Evolutionary conservation across 2,113 vertebrate genomes (phyloP), one percentile per base, ranked within the genome.

Genomic region (Genyomyrus donnyi): DNA sequence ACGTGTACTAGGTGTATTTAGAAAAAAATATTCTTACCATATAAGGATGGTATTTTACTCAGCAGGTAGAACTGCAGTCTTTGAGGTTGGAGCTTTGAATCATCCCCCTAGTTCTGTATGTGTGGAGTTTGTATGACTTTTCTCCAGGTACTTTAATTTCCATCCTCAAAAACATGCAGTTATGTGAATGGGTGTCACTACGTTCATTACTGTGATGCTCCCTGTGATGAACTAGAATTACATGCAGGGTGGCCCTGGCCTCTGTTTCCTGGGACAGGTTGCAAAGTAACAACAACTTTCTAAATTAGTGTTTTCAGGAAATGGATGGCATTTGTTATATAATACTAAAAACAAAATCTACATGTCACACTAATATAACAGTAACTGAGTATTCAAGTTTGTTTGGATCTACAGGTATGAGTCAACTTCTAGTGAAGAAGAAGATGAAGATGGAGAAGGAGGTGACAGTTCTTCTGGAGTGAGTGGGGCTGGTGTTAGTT

Each of bases 361-460:
- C 19, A n/a, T 39, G 15, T 21, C 15, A 2, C 74, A 19, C 13
- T 80, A 42, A 80, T 39, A 42, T 39, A 80, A 8, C 74, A 42
- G 74, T 80, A 80, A 39, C 39, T 42, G 39, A 17, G 17, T 80
- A 13, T 77, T 77, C 35, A 85, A 45, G 39, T 42, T 85, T 39
- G 19, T 83, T 89, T 15, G 62, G 0, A 86, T 48, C 70, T 56
- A 11, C 93, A 99, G 98, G 93, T 99, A 98, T 0, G 98, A 99
- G 93, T 98, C 97, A 85, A 98, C 97, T 0, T 98, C 98, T 62
- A 99, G 98, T 0, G 98, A 98, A 91, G 97, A 97, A 9, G 96
- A 95, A 0, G 94, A 92, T 3, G 95, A 95, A 0, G n/a, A 31
- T 11, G 62, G n/a, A 1, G 95, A 95, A 1, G 95, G 94, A n/a